Evolutionary conservation across 2,113 vertebrate species (phyloP).

Genomic region (Zingel zingel): DNA sequence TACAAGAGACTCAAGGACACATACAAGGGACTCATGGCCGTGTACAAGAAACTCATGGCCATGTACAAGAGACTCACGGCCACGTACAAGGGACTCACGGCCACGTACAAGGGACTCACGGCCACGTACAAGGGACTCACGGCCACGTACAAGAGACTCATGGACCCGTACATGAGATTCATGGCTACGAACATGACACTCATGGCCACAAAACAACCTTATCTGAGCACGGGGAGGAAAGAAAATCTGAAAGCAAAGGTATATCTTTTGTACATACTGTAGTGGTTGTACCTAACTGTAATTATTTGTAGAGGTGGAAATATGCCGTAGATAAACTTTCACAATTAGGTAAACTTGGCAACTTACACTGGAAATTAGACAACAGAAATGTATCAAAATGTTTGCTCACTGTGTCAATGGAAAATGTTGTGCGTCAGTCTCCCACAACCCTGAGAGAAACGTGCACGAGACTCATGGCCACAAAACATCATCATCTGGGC

Average conservation of each 20-base stretch:
- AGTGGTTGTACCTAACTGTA: not conserved
- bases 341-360: not conserved
- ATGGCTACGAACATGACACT: constrained; percentile 19
- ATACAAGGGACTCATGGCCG: not conserved
- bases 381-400: not conserved
- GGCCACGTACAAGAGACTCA: not conserved
- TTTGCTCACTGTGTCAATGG: not conserved
- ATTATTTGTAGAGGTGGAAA: too few species aligned
- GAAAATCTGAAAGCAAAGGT: not conserved
- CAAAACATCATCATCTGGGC: not conserved
- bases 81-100: not conserved
- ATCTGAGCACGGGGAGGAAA: not conserved
- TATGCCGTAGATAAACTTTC: not conserved
- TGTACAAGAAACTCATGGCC: not conserved
- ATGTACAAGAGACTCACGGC: not conserved
- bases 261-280: not conserved
- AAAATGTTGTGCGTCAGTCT: constrained; percentile 9
- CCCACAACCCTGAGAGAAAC: constrained; percentile 35
- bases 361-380: not conserved
- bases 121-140: not conserved
- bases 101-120: not conserved
- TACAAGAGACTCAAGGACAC: not conserved
- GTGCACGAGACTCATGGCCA: constrained; percentile 16
- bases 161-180: not conserved
- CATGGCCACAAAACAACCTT: not conserved